A percentile compares a stretch with the other conserved stretches of the same genome.
Conservation (phyloP, 1,140 invertebrate genomes). For the Temnothorax nylanderi region DNA sequence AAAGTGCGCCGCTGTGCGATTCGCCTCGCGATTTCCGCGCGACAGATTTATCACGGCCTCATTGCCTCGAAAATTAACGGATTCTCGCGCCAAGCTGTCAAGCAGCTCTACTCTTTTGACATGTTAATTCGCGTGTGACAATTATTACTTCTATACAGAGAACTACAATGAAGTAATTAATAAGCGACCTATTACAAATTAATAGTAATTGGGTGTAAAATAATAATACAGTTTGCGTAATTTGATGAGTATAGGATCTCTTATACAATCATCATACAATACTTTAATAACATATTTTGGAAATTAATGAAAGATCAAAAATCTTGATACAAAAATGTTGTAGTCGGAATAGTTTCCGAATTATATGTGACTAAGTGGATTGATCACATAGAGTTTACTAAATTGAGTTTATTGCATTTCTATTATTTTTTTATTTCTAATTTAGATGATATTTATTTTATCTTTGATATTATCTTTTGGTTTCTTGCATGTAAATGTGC, state of each 20-base stretch:
- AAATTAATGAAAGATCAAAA: background rate
- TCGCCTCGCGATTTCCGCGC: background rate
- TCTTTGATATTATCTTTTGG: too few species aligned
- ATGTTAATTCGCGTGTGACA: background rate
- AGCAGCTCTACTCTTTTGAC: background rate
- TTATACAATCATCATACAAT: background rate
- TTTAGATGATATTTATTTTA: too few species aligned
- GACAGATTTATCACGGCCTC: background rate
- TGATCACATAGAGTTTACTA: background rate
- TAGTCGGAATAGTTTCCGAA: background rate
- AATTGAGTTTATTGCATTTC: background rate
- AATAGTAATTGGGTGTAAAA: background rate
- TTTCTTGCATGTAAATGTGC: too few species aligned
- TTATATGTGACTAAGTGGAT: background rate
- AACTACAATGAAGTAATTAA: background rate
- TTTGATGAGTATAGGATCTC: background rate
- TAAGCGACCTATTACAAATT: background rate
- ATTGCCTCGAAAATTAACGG: background rate
- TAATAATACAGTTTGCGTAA: background rate
- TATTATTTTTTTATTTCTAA: background rate
- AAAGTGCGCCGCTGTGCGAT: background rate
- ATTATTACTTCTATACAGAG: background rate
- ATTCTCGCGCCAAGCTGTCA: background rate
- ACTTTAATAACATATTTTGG: too few species aligned
- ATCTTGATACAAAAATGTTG: background rate